These are phyloP conservation scores for Astreopora myriophthalma DNA, from an alignment of 64 coral and sea anemone genomes.

Conservation along the genomic window DNA sequence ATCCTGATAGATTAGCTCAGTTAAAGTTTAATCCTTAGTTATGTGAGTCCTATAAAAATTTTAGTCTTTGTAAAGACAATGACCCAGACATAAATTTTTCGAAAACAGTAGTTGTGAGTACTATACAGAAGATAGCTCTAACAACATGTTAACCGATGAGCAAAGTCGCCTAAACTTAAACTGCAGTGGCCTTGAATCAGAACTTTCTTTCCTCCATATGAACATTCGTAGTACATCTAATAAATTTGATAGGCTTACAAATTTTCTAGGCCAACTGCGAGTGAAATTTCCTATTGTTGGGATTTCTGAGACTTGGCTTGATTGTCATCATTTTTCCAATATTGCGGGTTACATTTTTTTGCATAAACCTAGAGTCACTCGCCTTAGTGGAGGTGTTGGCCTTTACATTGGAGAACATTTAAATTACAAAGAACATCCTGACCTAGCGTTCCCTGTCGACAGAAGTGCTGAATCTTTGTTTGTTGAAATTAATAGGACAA, in stretches of 20 bases:
- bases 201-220: slow-evolving; percentile 56
- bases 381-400: slow-evolving; percentile 52
- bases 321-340: slow-evolving; percentile 29
- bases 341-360: slow-evolving; percentile 56
- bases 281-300: slow-evolving; percentile 51
- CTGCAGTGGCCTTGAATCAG: background rate
- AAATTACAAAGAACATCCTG: slow-evolving; percentile 38
- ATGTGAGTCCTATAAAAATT: background rate
- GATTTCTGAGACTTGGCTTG: slow-evolving; percentile 66
- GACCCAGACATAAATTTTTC: background rate
- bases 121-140: slow-evolving; percentile 13
- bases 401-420: slow-evolving; percentile 52
- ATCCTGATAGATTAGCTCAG: slow-evolving; percentile 14
- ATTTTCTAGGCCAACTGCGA: slow-evolving; percentile 44
- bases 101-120: too few species aligned
- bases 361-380: slow-evolving; percentile 27
- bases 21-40: slow-evolving; percentile 43
- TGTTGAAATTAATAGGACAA: slow-evolving; percentile 56
- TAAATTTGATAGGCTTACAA: slow-evolving; percentile 57
- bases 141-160: background rate
- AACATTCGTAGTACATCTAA: slow-evolving; percentile 47
- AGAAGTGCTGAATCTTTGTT: slow-evolving; percentile 45
- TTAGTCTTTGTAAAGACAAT: slow-evolving; percentile 42
- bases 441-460: slow-evolving; percentile 25
- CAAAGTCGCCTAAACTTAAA: background rate